Conservation (phyloP, 2,113 vertebrate genomes). For the Paradoxurus hermaphroditus region DNA sequence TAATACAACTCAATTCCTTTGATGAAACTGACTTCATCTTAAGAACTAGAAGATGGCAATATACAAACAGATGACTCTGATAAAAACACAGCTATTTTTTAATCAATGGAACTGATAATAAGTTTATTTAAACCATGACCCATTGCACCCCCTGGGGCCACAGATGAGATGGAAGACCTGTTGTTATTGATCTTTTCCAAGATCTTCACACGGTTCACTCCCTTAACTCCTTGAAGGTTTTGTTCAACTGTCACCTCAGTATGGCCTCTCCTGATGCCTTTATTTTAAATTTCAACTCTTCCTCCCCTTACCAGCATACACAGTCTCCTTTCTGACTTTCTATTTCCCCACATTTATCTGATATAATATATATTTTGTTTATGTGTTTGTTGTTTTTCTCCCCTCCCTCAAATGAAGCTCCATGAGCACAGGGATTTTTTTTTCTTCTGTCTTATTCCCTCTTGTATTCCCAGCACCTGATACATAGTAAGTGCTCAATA, state of each 20-base stretch:
- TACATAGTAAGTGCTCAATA: neutral
- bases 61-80: neutral
- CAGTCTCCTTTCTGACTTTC: neutral
- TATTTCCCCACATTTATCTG: neutral
- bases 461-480: neutral
- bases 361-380: neutral
- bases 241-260: neutral
- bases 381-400: neutral
- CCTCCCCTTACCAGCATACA: neutral
- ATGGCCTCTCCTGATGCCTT: neutral
- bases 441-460: neutral
- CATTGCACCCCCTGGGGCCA: neutral
- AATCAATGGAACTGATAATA: neutral
- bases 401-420: neutral
- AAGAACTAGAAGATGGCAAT: neutral
- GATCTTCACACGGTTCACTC: neutral
- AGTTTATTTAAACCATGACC: neutral
- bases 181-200: neutral
- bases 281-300: neutral
- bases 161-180: neutral
- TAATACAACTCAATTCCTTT: neutral
- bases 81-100: neutral
- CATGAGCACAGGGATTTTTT: neutral
- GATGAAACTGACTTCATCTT: neutral
- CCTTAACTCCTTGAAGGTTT: neutral